Evolutionary conservation across 2,888 invertebrate species (phyloP).

Genomic region (Galeopsomyia nigrocyanea): DNA sequence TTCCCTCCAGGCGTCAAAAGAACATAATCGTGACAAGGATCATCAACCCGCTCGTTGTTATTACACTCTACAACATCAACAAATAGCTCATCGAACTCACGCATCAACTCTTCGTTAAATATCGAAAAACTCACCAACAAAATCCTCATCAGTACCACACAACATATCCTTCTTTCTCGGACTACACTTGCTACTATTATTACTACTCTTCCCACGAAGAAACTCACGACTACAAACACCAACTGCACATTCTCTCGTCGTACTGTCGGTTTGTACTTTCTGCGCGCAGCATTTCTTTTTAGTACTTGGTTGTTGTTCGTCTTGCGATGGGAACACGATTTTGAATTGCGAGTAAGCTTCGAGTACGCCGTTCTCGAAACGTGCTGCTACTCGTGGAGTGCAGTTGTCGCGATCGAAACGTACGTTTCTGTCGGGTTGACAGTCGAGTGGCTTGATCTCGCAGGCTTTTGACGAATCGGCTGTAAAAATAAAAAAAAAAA

Average conservation of each 20-base stretch:
- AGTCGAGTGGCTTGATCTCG: background rate
- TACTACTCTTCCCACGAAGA: background rate
- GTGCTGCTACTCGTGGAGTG: slow-evolving; percentile 20
- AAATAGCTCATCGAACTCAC: too few relatives aligned
- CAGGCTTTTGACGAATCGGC: background rate
- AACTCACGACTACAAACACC: background rate
- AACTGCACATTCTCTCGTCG: slow-evolving; percentile 6
- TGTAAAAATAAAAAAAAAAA: too few relatives aligned
- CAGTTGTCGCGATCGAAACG: slow-evolving; percentile 8
- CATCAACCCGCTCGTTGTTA: too few relatives aligned
- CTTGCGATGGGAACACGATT: slow-evolving; percentile 36
- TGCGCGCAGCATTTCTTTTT: background rate
- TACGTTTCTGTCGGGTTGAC: slow-evolving; percentile 3
- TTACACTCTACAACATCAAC: too few relatives aligned
- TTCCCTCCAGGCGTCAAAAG: slow-evolving; percentile 44
- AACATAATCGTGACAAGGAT: slow-evolving; percentile 36
- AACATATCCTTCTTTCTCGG: slow-evolving; percentile 11
- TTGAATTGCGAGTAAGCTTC: slow-evolving; percentile 48
- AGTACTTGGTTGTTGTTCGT: background rate
- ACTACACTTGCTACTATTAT: too few relatives aligned
- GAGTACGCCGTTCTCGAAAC: slow-evolving; percentile 42
- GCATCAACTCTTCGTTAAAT: background rate
- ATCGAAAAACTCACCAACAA: slow-evolving; percentile 1
- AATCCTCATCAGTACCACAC: slow-evolving; percentile 7
- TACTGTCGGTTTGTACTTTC: slow-evolving; percentile 16